These are phyloP conservation scores for Ptychadena robeensis DNA, from an alignment of 2,797 vertebrate species.

Conservation along the genomic window DNA sequence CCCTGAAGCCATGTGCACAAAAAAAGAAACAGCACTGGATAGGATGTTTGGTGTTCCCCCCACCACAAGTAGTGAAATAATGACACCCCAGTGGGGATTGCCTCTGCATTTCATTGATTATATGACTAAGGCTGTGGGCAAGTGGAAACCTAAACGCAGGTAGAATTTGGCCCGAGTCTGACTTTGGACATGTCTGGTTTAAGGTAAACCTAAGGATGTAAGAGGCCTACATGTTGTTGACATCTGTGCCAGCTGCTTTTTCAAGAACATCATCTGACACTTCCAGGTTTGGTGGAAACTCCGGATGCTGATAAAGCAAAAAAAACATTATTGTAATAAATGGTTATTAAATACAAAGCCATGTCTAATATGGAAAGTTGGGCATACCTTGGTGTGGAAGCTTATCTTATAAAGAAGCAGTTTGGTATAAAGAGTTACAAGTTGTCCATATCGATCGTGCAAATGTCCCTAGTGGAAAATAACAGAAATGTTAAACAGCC, in stretches of 20 bases:
- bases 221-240: conserved; percentile 94
- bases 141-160: too few species aligned
- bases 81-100: too few species aligned
- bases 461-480: conserved; percentile 80
- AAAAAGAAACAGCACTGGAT: too few species aligned
- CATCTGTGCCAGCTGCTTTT: conserved; percentile 87
- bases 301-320: conserved; percentile 78
- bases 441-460: conserved; percentile 89
- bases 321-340: not conserved
- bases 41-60: too few species aligned
- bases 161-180: too few species aligned
- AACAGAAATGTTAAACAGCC: not conserved
- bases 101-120: too few species aligned
- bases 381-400: conserved; percentile 89
- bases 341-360: not conserved
- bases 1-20: too few species aligned
- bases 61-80: too few species aligned
- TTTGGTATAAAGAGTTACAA: conserved; percentile 85
- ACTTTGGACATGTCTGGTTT: too few species aligned
- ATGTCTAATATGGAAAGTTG: not conserved
- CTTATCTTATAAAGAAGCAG: conserved; percentile 91
- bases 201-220: not conserved
- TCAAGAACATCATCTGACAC: conserved; percentile 90
- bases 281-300: conserved; percentile 89
- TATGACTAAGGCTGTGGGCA: too few species aligned